phyloP scores from a whole-genome alignment of 2,888 invertebrate genomes.

The Coelinius sp. region DNA sequence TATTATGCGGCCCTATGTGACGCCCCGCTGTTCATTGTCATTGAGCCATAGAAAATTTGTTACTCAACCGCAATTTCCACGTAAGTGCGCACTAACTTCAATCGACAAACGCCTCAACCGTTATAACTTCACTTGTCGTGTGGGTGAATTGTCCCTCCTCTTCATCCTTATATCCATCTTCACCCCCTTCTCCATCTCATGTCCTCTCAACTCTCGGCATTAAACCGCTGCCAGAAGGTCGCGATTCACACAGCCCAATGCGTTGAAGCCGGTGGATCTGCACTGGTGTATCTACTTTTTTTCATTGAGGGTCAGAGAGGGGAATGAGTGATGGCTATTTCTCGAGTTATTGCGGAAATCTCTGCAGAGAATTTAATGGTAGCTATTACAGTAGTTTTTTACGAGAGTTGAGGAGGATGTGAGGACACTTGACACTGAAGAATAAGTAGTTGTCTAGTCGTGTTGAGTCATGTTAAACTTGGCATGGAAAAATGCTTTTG shows the following conservation, averaged over 20 bases:
- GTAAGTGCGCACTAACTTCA: slow-evolving; percentile 53
- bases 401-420: background rate
- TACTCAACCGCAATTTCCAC: slow-evolving; percentile 53
- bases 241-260: background rate
- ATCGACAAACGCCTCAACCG: slow-evolving; percentile 46
- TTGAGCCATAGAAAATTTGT: slow-evolving; percentile 48
- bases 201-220: background rate
- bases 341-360: background rate
- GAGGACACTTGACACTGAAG: background rate
- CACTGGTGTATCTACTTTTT: background rate
- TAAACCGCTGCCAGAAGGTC: slow-evolving; percentile 8
- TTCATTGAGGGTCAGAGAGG: background rate
- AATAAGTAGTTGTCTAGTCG: background rate
- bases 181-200: background rate
- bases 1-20: slow-evolving; percentile 22
- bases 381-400: background rate
- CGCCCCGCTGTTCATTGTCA: slow-evolving; percentile 43
- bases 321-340: background rate
- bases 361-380: background rate
- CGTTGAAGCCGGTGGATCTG: background rate
- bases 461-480: too few species aligned
- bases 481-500: too few species aligned
- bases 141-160: slow-evolving; percentile 14
- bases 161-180: slow-evolving; percentile 3
- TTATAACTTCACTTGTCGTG: slow-evolving; percentile 31